Percentiles rank a stretch among this genome's conserved stretches.
phyloP scores from a whole-genome alignment of 2,888 invertebrate species.

The Harmothoe impar region DNA sequence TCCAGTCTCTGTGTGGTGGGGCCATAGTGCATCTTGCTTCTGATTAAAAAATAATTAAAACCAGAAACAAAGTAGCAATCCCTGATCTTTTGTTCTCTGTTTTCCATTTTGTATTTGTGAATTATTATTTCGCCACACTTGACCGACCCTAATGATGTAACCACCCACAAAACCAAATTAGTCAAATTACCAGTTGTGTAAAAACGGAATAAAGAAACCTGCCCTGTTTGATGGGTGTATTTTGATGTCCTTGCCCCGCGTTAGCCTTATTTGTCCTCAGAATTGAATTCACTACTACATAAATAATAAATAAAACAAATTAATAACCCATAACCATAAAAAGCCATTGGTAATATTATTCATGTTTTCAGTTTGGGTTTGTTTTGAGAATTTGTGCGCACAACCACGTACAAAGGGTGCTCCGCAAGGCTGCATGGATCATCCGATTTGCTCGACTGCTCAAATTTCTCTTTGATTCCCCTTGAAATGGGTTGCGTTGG shows the following conservation, averaged over 20 bases:
- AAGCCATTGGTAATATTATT: background rate
- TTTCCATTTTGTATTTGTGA: background rate
- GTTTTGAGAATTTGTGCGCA: background rate
- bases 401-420: background rate
- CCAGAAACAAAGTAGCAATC: too few relatives aligned
- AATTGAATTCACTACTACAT: background rate
- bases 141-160: background rate
- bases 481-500: too few relatives aligned
- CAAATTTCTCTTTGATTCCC: too few relatives aligned
- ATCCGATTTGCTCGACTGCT: too few relatives aligned
- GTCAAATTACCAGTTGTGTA: background rate
- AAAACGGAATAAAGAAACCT: background rate
- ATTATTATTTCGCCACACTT: slow-evolving; percentile 1
- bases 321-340: too few relatives aligned
- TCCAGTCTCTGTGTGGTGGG: too few relatives aligned
- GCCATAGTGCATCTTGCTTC: too few relatives aligned
- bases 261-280: background rate
- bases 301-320: too few relatives aligned
- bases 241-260: background rate
- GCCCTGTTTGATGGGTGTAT: background rate
- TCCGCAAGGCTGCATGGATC: too few relatives aligned
- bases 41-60: too few relatives aligned
- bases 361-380: background rate
- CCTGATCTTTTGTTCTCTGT: background rate
- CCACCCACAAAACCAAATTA: slow-evolving; percentile 8